Evolutionary conservation across 2,888 invertebrate genomes (phyloP).

Genomic region (Cancer borealis): DNA sequence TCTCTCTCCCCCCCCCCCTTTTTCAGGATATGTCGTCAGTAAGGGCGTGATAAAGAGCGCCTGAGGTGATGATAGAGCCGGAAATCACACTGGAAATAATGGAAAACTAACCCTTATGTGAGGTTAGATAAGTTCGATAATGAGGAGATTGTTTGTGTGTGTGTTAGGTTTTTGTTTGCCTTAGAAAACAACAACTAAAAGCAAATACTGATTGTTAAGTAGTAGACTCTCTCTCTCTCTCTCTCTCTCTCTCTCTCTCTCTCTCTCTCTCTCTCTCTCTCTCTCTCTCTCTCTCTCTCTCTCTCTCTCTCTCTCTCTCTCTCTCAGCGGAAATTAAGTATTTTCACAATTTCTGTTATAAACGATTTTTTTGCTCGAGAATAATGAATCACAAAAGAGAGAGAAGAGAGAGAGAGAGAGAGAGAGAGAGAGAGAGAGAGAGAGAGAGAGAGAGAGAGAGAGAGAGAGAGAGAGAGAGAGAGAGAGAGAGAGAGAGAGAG

Average conservation of each 20-base stretch:
- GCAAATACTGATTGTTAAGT: not conserved
- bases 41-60: not conserved
- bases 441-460: conserved; percentile 14
- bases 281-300: not conserved
- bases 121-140: too few relatives aligned
- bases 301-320: too few relatives aligned
- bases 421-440: not conserved
- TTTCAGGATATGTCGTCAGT: conserved; percentile 43
- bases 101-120: not conserved
- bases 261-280: conserved; percentile 30
- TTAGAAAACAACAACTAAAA: not conserved
- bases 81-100: not conserved
- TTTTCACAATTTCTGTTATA: not conserved
- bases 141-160: too few relatives aligned
- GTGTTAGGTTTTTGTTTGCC: too few relatives aligned
- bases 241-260: conserved; percentile 41
- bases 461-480: conserved; percentile 41
- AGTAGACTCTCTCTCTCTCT: not conserved
- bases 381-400: too few relatives aligned
- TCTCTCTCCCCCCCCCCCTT: not conserved
- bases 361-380: not conserved
- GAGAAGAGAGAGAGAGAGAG: not conserved
- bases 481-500: conserved; percentile 47
- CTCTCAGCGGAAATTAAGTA: too few relatives aligned
- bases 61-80: not conserved